Base-by-base conservation (phyloP, 2,113 vertebrate species). In the Trinectes maculatus region DNA sequence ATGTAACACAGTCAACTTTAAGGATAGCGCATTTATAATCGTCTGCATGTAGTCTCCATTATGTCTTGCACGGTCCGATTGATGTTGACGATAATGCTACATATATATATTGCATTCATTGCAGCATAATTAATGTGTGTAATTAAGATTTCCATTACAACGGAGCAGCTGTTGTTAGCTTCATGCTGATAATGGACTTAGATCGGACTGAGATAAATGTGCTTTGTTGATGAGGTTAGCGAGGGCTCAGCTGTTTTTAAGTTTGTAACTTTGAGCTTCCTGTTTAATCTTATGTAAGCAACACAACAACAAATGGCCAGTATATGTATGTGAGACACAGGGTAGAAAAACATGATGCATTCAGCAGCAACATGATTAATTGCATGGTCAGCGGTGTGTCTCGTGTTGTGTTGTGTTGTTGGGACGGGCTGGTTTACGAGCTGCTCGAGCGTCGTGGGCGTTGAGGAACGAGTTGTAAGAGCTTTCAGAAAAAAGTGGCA, bases 81-180 rank as follows among this genome's bases (percentile, higher is more conserved):
- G 79, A 86, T 87, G 88, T 78, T 83, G 52, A 88, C 78, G 82
- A 89, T 87, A 89, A 91, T 80, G 60, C 57, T 71, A 77, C 63
- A 80, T 87, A 89, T 89, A 85, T 85, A 78, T 86, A 69, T 79
- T 79, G 79, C 82, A 84, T 91, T 89, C 74, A 88, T 83, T 77
- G 71, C 48, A 19, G 77, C 74, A 88, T 90, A 92, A 91, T 89
- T 89, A 91, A 92, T 90, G 85, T 86, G 86, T 86, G 76, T 92
- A 89, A 92, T 92, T 91, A 92, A 89, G 89, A 86, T 89, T 91
- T 88, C 65, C 80, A 91, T 91, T 91, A 91, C 87, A 88, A 89
- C 83, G 49, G 70, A 87, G 84, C 90, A 92, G 91, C 89, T 92
- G 89, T 88, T 90, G 87, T 86, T 89, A 87, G 88, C 85, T 78